Base-by-base conservation (phyloP, 2,113 vertebrate species). In the Rattus rattus region DNA sequence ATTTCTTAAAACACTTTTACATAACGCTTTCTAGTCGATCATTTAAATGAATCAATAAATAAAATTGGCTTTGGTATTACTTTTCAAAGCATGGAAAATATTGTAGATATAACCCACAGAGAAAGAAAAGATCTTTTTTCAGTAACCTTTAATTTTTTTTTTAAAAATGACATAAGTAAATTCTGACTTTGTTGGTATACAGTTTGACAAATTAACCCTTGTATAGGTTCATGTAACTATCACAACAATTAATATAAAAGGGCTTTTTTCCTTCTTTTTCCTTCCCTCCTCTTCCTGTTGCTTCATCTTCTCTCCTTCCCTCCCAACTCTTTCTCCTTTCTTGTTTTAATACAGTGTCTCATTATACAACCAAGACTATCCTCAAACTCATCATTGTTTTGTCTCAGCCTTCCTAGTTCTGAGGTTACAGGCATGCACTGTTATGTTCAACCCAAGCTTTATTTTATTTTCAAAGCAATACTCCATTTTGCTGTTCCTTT, bases 31-130 rank as follows among this genome's bases (percentile, higher is more conserved):
- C 54, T 33, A 30, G 43, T 76, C 90, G 91, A 28, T 67, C 75
- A 83, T 83, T 93, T 91, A 90, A 84, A 92, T 90, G 16, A 91
- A 75, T 49, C 77, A 88, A 90, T 72, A 92, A 83, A 80, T 92
- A 77, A 90, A 72, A 75, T 94, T 61, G 56, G 70, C 96, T 61
- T 39, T 73, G 61, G 52, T 70, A 59, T 79, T 69, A 95, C 43
- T 76, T 76, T 96, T 81, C 80, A 92, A 92, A 19, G 47, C 67
- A 61, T 87, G 79, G 47, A n/a, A 95, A 94, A 89, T 81, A 86
- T 36, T 67, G 80, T 70, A 73, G n/a, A 22, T 49, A 79, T 56
- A 89, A 92, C 20, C 8, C 43, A 96, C 22, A 89, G 76, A 43
- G 43, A 93, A 70, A 94, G 69, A 70, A 92, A 95, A 94, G 47